Conservation (phyloP, 2,888 invertebrate species). For the Eupithecia subumbrata region DNA sequence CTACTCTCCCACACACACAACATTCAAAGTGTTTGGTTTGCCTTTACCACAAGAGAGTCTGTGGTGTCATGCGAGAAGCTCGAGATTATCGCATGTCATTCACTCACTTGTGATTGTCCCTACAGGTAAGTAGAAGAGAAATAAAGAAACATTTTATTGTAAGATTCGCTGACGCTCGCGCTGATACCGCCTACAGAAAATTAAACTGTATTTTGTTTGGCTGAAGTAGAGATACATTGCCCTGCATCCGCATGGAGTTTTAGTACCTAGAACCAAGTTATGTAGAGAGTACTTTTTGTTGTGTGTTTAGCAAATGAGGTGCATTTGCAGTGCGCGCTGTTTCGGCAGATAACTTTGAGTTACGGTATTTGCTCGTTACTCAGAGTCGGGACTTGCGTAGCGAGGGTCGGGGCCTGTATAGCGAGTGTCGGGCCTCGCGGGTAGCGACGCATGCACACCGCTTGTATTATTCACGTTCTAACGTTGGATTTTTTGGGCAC, state of each 20-base stretch:
- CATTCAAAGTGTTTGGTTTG: neutral
- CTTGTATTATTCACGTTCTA: neutral
- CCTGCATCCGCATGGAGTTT: neutral
- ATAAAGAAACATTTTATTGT: neutral
- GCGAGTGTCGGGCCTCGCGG: neutral
- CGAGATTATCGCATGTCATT: neutral
- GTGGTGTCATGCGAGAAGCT: neutral
- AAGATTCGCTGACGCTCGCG: neutral
- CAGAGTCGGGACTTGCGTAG: neutral
- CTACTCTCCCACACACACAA: neutral
- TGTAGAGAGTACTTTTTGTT: neutral
- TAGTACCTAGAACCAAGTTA: neutral
- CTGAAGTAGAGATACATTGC: neutral
- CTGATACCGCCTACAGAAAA: neutral
- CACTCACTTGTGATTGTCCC: neutral
- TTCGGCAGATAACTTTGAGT: constrained; percentile 2
- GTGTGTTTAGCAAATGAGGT: constrained; percentile 7
- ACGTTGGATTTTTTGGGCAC: neutral
- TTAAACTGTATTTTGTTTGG: neutral
- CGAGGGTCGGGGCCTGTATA: neutral
- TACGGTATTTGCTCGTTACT: constrained; percentile 6
- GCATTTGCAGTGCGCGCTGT: constrained; percentile 12
- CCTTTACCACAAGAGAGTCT: neutral
- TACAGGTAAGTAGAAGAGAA: neutral
- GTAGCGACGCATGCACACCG: neutral